Evolutionary conservation across 1,140 invertebrate species (phyloP).

Genomic region (Trissolcus basalis): DNA sequence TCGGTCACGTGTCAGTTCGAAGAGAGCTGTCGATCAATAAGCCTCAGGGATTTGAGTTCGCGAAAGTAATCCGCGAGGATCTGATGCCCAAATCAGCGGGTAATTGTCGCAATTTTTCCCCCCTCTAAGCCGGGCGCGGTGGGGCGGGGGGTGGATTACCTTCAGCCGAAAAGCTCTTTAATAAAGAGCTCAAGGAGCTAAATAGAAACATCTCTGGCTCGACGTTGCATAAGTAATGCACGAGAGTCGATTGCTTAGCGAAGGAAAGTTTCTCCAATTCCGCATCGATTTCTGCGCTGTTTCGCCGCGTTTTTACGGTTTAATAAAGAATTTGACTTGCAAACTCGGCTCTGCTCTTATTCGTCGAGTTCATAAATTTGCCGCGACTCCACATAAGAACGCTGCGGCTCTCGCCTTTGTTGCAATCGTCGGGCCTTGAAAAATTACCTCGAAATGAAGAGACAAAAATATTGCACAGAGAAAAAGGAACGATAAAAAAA

Average conservation of each 20-base stretch:
- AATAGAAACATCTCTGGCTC: slow-evolving; percentile 74
- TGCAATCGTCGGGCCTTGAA: slow-evolving; percentile 72
- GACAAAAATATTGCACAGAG: slow-evolving; percentile 41
- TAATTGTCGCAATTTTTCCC: slow-evolving; percentile 75
- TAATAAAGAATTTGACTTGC: slow-evolving; percentile 50
- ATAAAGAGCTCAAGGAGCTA: slow-evolving; percentile 73
- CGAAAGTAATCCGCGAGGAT: slow-evolving; percentile 69
- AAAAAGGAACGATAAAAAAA: background rate
- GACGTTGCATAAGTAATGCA: slow-evolving; percentile 71
- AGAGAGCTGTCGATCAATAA: slow-evolving; percentile 65
- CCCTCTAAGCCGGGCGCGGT: slow-evolving; percentile 27
- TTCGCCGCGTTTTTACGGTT: slow-evolving; percentile 34
- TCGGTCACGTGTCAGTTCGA: slow-evolving; percentile 15
- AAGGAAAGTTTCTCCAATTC: slow-evolving; percentile 35
- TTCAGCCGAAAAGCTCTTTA: slow-evolving; percentile 62
- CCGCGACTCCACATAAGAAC: background rate
- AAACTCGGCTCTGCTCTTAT: slow-evolving; percentile 38
- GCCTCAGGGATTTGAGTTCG: slow-evolving; percentile 66
- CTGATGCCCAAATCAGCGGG: slow-evolving; percentile 72
- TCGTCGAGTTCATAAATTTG: slow-evolving; percentile 26
- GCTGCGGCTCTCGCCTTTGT: slow-evolving; percentile 6
- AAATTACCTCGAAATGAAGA: slow-evolving; percentile 74
- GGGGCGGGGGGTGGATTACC: slow-evolving; percentile 33
- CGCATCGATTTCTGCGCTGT: slow-evolving; percentile 34
- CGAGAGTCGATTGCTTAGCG: slow-evolving; percentile 47